Conservation (phyloP, 2,888 invertebrate species). For the Slavum lentiscoides region DNA sequence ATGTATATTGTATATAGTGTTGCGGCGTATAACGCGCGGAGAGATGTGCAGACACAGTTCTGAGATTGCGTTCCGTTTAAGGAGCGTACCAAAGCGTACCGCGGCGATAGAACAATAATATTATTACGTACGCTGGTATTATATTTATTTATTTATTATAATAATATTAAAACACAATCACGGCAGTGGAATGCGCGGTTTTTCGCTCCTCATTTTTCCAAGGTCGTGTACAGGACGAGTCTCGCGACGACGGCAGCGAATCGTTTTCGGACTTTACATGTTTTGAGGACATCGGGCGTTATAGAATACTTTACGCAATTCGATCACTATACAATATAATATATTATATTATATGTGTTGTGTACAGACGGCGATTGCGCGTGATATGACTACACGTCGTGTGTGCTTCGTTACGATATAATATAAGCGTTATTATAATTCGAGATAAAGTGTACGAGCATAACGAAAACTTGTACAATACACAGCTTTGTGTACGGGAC, state of each 20-base stretch:
- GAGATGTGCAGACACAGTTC: neutral
- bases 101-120: neutral
- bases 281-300: conserved; percentile 17
- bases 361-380: neutral
- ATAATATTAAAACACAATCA: neutral
- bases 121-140: too few species aligned
- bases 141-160: neutral
- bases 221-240: conserved; percentile 15
- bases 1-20: too few species aligned
- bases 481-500: too few species aligned
- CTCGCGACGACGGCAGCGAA: neutral
- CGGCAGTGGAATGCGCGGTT: conserved; percentile 30
- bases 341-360: too few species aligned
- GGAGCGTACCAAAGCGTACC: neutral
- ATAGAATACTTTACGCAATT: conserved; percentile 11
- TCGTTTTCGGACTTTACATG: conserved; percentile 36
- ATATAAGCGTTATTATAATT: neutral
- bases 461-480: too few species aligned
- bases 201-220: conserved; percentile 40
- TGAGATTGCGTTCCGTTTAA: conserved; percentile 28
- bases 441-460: neutral
- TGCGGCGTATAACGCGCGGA: too few species aligned
- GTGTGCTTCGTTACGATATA: neutral
- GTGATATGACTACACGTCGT: too few species aligned
- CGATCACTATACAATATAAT: too few species aligned